A percentile compares a stretch with the other conserved stretches of the same genome.
Conservation (phyloP, 2,113 vertebrate species). For the Steatornis caripensis region DNA sequence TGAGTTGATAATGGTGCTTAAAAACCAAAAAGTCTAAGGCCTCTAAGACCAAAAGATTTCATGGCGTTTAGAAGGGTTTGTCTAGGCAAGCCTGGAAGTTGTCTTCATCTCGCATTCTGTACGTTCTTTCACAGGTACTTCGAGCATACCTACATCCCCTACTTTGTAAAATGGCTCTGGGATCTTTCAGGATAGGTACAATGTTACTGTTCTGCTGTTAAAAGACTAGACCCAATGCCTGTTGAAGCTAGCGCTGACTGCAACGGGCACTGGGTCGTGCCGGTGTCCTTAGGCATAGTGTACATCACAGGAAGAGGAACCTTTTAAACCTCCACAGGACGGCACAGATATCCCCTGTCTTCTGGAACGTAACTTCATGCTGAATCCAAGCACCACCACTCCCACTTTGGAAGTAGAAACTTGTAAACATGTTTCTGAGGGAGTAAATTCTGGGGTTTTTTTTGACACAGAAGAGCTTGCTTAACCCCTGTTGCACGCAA, state of each 20-base stretch:
- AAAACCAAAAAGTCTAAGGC: not conserved
- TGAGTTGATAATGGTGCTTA: not conserved
- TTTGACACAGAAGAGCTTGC: not conserved
- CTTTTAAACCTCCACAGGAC: not conserved
- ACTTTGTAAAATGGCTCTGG: not conserved
- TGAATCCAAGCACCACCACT: not conserved
- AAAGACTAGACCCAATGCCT: not conserved
- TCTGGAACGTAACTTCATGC: not conserved
- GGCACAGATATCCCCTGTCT: not conserved
- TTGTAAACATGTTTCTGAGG: not conserved
- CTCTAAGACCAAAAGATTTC: not conserved
- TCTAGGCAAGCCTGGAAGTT: not conserved
- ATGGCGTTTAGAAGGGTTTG: not conserved
- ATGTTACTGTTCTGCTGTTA: not conserved
- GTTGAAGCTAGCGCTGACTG: not conserved
- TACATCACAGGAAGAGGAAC: not conserved
- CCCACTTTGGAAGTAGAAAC: not conserved
- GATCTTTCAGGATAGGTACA: not conserved
- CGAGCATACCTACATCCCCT: not conserved
- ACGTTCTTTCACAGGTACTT: not conserved
- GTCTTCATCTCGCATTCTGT: not conserved
- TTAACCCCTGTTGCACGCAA: not conserved
- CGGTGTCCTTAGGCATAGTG: not conserved
- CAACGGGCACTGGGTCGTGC: fast-evolving
- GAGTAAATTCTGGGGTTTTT: not conserved